Evolutionary conservation across 2,113 vertebrate genomes (phyloP).

Genomic region (Rostratula benghalensis): DNA sequence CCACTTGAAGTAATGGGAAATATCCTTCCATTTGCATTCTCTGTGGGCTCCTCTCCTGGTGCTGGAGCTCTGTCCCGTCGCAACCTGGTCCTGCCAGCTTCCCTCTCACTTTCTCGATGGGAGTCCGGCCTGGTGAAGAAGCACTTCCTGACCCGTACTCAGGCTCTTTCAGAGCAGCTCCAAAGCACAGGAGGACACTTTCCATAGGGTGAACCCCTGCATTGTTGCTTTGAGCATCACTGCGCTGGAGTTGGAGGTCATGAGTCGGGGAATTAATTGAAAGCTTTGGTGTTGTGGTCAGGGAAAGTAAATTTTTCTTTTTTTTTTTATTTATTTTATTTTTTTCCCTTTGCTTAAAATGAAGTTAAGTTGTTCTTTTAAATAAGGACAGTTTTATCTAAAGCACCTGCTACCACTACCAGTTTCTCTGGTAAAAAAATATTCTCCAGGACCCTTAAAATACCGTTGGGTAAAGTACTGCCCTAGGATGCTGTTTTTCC

Average conservation of each 20-base stretch:
- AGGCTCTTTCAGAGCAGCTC: not conserved
- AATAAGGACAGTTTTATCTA: not conserved
- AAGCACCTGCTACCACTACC: not conserved
- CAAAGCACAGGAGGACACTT: not conserved
- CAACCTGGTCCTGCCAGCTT: not conserved
- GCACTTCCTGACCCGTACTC: fast-evolving
- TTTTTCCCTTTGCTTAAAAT: not conserved
- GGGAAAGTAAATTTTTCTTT: not conserved
- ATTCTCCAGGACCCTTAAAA: not conserved
- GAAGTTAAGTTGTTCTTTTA: not conserved
- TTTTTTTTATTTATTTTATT: not conserved
- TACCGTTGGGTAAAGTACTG: not conserved
- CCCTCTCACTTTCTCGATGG: not conserved
- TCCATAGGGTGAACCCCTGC: fast-evolving
- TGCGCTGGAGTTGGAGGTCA: not conserved
- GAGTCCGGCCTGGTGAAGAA: not conserved
- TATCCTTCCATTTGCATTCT: not conserved
- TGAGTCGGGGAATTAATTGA: not conserved
- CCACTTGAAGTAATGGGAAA: not conserved
- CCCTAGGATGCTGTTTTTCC: not conserved
- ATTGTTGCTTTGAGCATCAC: not conserved
- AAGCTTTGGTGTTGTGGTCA: not conserved
- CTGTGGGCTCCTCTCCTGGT: fast-evolving
- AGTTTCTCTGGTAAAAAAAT: not conserved
- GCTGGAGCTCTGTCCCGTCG: not conserved